Base-by-base conservation (phyloP, 2,797 vertebrate genomes). In the Intellagama lesueurii region DNA sequence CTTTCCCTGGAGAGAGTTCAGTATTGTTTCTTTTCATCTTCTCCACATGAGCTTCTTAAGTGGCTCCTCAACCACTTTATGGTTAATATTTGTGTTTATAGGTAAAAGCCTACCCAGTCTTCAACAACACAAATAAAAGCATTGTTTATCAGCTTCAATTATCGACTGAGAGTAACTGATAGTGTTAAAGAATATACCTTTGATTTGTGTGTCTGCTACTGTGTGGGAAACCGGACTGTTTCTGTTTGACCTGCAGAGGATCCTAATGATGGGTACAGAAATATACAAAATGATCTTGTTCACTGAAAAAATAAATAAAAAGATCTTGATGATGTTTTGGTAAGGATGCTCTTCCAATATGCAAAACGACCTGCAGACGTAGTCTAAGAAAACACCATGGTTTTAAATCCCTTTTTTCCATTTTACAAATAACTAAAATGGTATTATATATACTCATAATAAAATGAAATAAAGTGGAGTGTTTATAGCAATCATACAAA, bases 11-110 rank as follows among this genome's bases (percentile, higher is more conserved):
- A 94, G 95, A 95, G 88, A 87, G 92, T 92, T 94, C 85, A 78
- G 64, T 91, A 88, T 92, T 85, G 88, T 92, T 96, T 94, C 93
- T 95, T 96, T 96, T 95, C 91, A 95, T 96, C 95, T 94, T 95
- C 93, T 91, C 94, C 89, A 81, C 91, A 87, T 86, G 91, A 83
- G 92, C 64, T 91, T 94, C 90, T 87, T 92, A 93, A 94, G 89
- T 91, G 91, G 79, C 89, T 94, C 77, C 24, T 91, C 91, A 91
- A 95, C 93, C 89, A 94, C 85, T 93, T 94, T 94, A 79, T 91
- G 91, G 81, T 85, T 93, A 94, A 89, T 40, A 47, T 93, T 94
- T 92, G 91, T 0, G 1, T 93, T 95, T 94, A 95, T 93, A 89
- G 87, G 91, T 60, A 87, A 81, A 92, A 90, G 87, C 90, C 87